These are phyloP conservation scores for Galbula dea DNA, from an alignment of 2,113 vertebrate species.

Conservation along the genomic window DNA sequence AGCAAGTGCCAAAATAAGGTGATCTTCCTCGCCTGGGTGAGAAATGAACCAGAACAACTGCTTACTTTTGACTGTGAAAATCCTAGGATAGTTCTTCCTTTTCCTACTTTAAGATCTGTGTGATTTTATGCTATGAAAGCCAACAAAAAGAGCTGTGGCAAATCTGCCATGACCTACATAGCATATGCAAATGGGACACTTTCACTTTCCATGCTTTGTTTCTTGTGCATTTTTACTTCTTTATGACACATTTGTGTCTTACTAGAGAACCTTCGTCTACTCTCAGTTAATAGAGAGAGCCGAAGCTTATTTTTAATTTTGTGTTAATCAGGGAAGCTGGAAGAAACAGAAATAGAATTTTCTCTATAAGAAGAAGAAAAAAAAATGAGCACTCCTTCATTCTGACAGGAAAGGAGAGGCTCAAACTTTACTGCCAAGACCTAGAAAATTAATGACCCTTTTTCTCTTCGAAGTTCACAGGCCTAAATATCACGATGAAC, in stretches of 20 bases:
- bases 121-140: not conserved
- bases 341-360: not conserved
- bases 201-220: not conserved
- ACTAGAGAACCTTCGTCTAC: not conserved
- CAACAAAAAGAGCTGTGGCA: not conserved
- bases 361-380: not conserved
- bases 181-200: not conserved
- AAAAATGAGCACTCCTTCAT: not conserved
- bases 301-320: not conserved
- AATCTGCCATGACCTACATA: not conserved
- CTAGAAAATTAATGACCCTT: slow-evolving; percentile 15
- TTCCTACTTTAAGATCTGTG: not conserved
- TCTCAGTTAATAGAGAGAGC: not conserved
- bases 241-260: not conserved
- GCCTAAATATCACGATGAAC: not conserved
- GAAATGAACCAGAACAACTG: not conserved
- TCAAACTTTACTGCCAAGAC: not conserved
- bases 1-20: not conserved
- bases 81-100: not conserved
- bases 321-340: not conserved
- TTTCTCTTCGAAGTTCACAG: slow-evolving; percentile 1
- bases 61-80: not conserved
- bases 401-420: not conserved
- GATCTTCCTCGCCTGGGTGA: not conserved
- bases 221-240: not conserved